Evolutionary conservation across 2,888 invertebrate genomes (phyloP).

Genomic region (Phyllotreta striolata): DNA sequence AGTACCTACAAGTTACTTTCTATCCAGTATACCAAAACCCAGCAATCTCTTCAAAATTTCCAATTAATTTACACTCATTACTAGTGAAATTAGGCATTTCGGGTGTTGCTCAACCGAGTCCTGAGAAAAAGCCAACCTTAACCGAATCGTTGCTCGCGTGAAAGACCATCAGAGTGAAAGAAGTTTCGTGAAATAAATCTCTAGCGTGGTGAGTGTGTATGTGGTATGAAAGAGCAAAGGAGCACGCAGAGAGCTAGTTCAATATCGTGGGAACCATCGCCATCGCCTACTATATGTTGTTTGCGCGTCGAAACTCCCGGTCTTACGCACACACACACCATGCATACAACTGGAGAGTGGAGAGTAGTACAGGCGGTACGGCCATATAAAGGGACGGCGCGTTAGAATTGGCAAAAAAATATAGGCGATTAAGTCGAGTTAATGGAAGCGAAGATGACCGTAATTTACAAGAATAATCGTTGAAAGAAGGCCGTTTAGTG

Average conservation of each 20-base stretch:
- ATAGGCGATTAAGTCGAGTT: background rate
- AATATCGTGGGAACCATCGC: constrained; percentile 48
- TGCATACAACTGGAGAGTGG: constrained; percentile 31
- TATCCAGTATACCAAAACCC: no score
- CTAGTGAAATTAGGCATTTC: background rate
- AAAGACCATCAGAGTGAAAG: constrained; percentile 8
- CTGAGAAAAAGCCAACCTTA: constrained; percentile 20
- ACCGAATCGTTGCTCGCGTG: constrained; percentile 23
- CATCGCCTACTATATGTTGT: constrained; percentile 35
- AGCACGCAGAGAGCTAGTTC: constrained; percentile 38
- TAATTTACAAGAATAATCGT: no score
- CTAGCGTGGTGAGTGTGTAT: constrained; percentile 1
- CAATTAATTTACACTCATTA: background rate
- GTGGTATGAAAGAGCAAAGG: constrained; percentile 28
- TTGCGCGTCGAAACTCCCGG: constrained; percentile 43
- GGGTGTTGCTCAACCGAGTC: background rate
- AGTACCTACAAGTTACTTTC: no score
- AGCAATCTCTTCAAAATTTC: no score
- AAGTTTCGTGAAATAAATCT: constrained; percentile 19
- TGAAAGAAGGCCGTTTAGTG: no score
- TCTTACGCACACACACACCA: constrained; percentile 49
- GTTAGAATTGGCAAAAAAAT: background rate
- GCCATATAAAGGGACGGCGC: background rate
- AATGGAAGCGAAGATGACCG: background rate
- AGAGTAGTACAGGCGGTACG: constrained; percentile 7